A percentile compares a stretch with the other conserved stretches of the same genome.
Evolutionary conservation across 2,113 vertebrate species (phyloP).

Genomic region (Prolemur simus): DNA sequence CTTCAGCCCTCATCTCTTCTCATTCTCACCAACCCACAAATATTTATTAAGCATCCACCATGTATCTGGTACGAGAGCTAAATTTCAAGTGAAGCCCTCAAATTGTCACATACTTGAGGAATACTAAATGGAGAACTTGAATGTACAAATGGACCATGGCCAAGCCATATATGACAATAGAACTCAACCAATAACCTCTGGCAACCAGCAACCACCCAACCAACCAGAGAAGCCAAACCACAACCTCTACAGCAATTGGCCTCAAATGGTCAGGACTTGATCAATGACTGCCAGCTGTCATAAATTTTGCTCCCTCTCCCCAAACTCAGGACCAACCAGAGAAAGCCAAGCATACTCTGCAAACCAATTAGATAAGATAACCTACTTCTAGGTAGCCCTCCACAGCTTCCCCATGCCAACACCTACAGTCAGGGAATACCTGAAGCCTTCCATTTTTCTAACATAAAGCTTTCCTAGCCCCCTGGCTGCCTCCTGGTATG

Average conservation of each 20-base stretch:
- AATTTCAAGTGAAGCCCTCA: background rate
- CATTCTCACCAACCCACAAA: background rate
- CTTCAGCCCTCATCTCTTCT: background rate
- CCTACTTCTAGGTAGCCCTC: background rate
- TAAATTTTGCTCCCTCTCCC: background rate
- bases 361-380: background rate
- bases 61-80: background rate
- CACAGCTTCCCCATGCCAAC: background rate
- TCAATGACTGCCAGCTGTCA: background rate
- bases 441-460: background rate
- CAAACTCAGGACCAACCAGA: background rate
- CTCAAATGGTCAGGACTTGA: background rate
- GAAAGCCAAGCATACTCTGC: background rate
- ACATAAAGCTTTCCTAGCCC: background rate
- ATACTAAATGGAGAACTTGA: background rate
- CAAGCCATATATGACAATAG: background rate
- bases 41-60: background rate
- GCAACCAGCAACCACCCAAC: background rate
- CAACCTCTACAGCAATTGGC: background rate
- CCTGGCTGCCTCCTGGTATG: background rate
- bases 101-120: background rate
- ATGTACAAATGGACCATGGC: background rate
- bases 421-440: background rate
- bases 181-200: background rate
- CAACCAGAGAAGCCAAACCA: background rate